Percentiles rank a stretch among this genome's conserved stretches.
These are phyloP conservation scores for Synergus umbraculus DNA, from an alignment of 2,888 invertebrate species.

Conservation along the genomic window DNA sequence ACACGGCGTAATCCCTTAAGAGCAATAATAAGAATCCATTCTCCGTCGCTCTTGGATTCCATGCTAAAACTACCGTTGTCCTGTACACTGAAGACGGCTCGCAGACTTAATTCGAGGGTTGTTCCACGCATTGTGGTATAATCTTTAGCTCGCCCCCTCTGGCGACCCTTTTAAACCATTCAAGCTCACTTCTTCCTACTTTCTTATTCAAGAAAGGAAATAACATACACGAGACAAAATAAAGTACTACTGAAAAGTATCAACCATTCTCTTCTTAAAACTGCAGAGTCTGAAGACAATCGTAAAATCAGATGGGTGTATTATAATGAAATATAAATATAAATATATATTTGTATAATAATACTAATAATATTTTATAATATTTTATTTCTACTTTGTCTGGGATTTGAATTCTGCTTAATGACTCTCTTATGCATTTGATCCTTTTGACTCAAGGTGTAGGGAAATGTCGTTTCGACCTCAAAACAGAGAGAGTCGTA, in stretches of 20 bases:
- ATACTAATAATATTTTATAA: too few species aligned
- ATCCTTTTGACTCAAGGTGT: conserved; percentile 17
- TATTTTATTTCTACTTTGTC: too few species aligned
- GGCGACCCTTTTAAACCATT: conserved; percentile 57
- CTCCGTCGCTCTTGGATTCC: conserved; percentile 60
- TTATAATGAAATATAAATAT: background rate
- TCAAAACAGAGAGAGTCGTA: conserved; percentile 60
- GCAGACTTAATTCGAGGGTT: conserved; percentile 58
- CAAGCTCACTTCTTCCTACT: conserved; percentile 49
- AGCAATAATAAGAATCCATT: conserved; percentile 77
- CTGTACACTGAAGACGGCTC: conserved; percentile 51
- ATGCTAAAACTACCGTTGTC: conserved; percentile 58
- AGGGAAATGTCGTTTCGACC: conserved; percentile 64
- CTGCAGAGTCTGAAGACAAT: background rate
- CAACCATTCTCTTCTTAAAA: background rate
- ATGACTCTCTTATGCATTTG: conserved; percentile 11
- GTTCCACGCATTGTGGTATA: conserved; percentile 59
- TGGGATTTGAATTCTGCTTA: background rate
- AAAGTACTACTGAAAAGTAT: background rate
- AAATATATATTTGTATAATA: too few species aligned
- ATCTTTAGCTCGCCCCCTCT: conserved; percentile 58
- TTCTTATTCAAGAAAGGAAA: conserved; percentile 37
- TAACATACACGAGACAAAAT: conserved; percentile 24
- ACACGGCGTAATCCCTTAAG: conserved; percentile 75
- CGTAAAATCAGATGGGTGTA: background rate